These are phyloP conservation scores for Melieria crassipennis DNA, from an alignment of 2,888 invertebrate genomes.

Conservation along the genomic window DNA sequence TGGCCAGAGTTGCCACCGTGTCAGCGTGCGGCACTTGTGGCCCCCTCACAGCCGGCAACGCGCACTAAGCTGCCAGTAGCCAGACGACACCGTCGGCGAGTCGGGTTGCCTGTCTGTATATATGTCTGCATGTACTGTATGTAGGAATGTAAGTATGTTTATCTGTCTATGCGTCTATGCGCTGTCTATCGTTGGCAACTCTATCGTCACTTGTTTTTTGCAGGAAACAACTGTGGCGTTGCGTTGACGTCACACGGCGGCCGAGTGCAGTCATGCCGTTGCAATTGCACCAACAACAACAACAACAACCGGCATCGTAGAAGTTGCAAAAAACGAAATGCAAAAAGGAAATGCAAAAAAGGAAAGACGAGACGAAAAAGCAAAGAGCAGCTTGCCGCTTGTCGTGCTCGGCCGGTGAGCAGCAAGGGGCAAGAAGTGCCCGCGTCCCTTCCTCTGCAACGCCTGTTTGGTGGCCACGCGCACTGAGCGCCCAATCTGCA, in stretches of 20 bases:
- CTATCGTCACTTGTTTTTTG: background rate
- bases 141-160: background rate
- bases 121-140: background rate
- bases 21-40: no score
- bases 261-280: no score
- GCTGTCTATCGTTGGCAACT: background rate
- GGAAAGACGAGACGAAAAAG: background rate
- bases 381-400: background rate
- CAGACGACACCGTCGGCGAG: background rate
- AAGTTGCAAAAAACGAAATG: background rate
- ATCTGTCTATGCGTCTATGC: conserved; percentile 3
- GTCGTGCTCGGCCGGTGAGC: no score
- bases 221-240: background rate
- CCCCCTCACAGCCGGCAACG: no score
- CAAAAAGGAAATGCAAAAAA: background rate
- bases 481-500: no score
- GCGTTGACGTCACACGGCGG: background rate
- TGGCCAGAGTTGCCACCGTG: no score
- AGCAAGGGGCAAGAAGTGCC: no score
- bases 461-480: no score
- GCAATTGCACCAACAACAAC: no score
- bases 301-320: conserved; percentile 10
- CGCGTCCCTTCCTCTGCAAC: no score
- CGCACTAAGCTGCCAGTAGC: no score
- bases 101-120: background rate